A percentile compares a stretch with the other conserved stretches of the same genome.
These are phyloP conservation scores for Enteromius trimaculatus DNA, from an alignment of 2,797 vertebrate species.

Conservation along the genomic window DNA sequence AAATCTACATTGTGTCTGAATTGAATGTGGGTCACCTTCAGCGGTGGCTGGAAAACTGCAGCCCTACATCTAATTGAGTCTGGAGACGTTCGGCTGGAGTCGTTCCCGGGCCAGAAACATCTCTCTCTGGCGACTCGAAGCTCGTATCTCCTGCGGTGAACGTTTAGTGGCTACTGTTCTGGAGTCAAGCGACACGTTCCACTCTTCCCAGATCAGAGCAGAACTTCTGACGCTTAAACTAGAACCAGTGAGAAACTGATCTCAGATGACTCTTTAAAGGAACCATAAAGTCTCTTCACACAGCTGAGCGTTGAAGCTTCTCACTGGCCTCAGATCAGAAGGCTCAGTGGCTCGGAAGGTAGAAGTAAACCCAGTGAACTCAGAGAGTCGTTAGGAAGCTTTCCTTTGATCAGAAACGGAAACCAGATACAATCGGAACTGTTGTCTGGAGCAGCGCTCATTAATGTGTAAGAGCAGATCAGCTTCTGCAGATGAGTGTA, in stretches of 20 bases:
- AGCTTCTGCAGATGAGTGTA: background rate
- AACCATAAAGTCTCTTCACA: background rate
- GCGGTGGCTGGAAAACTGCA: conserved; percentile 51
- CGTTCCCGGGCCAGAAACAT: conserved; percentile 69
- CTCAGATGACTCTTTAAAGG: background rate
- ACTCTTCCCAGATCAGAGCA: background rate
- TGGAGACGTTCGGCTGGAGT: conserved; percentile 53
- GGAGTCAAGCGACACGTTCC: background rate
- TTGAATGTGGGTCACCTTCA: conserved; percentile 69
- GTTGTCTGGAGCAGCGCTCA: conserved; percentile 8
- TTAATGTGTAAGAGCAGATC: conserved; percentile 47
- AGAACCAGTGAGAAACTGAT: conserved; percentile 1
- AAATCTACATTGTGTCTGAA: conserved; percentile 66
- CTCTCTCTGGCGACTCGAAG: conserved; percentile 72
- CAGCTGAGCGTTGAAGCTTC: background rate
- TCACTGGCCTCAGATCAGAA: background rate
- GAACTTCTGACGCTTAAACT: background rate
- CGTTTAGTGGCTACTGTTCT: conserved; percentile 57
- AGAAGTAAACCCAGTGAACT: background rate
- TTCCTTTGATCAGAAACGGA: conserved; percentile 3
- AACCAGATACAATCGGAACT: background rate
- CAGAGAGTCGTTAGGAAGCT: background rate
- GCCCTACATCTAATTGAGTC: conserved; percentile 74
- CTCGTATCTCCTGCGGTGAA: conserved; percentile 69
- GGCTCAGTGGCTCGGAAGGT: background rate